Base-by-base conservation (phyloP, 2,797 vertebrate genomes). In the Cetoscarus ocellatus region DNA sequence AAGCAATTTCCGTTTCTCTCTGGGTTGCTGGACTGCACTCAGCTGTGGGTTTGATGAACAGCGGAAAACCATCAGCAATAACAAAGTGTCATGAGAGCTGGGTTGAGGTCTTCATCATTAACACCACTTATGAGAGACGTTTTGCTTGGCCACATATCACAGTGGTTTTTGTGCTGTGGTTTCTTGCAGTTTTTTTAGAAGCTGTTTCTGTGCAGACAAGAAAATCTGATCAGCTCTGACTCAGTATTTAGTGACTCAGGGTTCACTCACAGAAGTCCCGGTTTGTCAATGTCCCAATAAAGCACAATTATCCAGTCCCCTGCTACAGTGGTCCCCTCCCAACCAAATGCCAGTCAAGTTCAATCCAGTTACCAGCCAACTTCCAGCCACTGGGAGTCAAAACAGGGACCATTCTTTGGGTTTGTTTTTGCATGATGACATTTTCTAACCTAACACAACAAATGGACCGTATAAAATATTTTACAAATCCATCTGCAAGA, bases 61-160 rank as follows among this genome's bases (percentile, higher is more conserved):
- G 15, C 40, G 2, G 48, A 47, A 39, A 50, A 38, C 8, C 36
- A 61, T 13, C 6, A 44, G 5, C 43, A 44, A 48, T 7, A 70
- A 51, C 35, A 44, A 8, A 51, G 18, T 40, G 56, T 53, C 8
- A 51, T 39, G 9, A 69, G 5, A 61, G 7, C 7, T 12, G 55
- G 48, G 57, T 6, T 50, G 51, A 64, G 14, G 17, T 15, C 62
- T 85, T 63, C 1, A 35, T 55, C 54, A 58, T 44, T 67, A 59
- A 73, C 36, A 14, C 64, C 44, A 13, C 39, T 63, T 67, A 45
- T 12, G 34, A 3, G 0, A 49, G 40, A 64, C 17, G 47, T n/a
- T 59, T 53, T 15, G 1, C 63, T 61, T 55, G 47, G 54, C 78
- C 55, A 53, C 61, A 54, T 14, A 54, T 60, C 69, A 57, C 70